Conservation (phyloP, 2,797 vertebrate genomes). For the Morelia viridis region DNA sequence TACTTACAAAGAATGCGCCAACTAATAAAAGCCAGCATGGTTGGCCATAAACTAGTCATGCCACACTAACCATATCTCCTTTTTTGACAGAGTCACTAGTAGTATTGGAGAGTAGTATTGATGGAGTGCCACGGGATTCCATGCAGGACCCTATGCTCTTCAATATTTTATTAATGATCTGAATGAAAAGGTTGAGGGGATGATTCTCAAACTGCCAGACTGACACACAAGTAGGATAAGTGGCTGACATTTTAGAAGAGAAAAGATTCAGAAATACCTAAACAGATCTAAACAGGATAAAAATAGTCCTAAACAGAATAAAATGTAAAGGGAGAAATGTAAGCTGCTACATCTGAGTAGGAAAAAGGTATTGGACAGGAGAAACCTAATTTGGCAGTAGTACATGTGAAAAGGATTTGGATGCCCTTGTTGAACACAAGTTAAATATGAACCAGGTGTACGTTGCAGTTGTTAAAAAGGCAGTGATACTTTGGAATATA, state of each 20-base stretch:
- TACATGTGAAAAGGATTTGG: neutral
- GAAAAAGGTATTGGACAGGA: neutral
- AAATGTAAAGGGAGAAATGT: neutral
- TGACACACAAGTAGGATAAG: neutral
- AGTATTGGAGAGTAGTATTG: neutral
- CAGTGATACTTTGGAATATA: neutral
- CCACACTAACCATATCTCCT: neutral
- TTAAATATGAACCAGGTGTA: neutral
- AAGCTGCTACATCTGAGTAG: neutral
- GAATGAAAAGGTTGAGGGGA: neutral
- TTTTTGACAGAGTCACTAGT: neutral
- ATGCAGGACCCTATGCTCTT: neutral
- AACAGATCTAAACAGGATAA: neutral
- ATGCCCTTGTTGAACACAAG: neutral
- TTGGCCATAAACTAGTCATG: neutral
- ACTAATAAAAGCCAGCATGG: neutral
- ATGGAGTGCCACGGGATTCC: neutral
- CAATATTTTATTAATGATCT: neutral
- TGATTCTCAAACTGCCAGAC: neutral
- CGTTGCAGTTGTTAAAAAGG: neutral
- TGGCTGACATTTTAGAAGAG: neutral
- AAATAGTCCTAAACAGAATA: neutral
- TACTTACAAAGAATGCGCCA: neutral
- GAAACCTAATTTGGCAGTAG: neutral
- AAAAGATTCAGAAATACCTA: neutral